These are phyloP conservation scores for Dipodomys merriami DNA, from an alignment of 2,113 vertebrate genomes.

Conservation along the genomic window DNA sequence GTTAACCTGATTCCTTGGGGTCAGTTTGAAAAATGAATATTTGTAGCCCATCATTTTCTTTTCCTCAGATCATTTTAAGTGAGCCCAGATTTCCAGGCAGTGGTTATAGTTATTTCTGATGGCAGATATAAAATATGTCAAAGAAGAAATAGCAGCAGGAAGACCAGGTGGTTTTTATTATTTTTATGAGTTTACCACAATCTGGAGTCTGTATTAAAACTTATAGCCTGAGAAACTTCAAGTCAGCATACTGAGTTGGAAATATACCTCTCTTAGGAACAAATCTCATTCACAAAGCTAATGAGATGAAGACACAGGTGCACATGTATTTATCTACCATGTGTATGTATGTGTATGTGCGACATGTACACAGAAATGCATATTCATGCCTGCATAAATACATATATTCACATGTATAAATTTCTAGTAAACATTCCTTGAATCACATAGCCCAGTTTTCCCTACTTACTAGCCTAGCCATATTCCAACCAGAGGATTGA, in stretches of 20 bases:
- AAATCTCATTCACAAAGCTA: background rate
- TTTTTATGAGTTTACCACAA: background rate
- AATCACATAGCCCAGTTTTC: background rate
- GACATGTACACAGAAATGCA: rapidly evolving
- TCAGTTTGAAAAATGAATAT: background rate
- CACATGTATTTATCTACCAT: background rate
- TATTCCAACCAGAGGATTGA: background rate
- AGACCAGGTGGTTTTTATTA: background rate
- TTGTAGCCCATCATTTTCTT: background rate
- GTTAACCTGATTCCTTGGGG: too few relatives aligned
- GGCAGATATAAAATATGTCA: background rate
- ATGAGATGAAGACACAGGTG: background rate
- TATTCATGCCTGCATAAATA: too few relatives aligned
- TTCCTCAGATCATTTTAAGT: background rate
- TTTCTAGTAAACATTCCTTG: background rate
- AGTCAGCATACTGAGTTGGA: background rate
- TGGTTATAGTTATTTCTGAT: background rate
- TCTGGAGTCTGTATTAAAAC: background rate
- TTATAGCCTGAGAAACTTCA: background rate
- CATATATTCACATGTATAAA: rapidly evolving
- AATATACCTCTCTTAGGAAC: background rate
- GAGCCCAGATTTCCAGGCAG: rapidly evolving
- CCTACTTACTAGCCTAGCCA: rapidly evolving
- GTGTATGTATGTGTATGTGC: too few relatives aligned
- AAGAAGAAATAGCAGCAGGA: background rate